phyloP scores from a whole-genome alignment of 2,797 vertebrate species.

The Chaunax sp. region DNA sequence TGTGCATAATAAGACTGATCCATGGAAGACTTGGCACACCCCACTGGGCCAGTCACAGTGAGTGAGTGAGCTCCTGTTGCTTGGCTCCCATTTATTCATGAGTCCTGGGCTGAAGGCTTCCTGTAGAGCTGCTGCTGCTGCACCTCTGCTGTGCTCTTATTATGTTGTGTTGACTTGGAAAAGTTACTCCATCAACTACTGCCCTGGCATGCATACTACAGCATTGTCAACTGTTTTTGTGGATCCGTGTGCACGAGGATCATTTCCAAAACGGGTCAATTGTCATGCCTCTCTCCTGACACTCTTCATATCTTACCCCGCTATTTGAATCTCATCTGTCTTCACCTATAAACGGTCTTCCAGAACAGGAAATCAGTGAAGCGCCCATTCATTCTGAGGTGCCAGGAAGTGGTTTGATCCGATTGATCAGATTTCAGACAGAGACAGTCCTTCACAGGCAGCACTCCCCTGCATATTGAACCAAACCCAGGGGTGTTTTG shows the following conservation, averaged over 20 bases:
- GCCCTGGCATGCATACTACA: no score
- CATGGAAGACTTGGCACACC: conserved; percentile 29
- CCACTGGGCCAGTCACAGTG: conserved; percentile 34
- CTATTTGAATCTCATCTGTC: background rate
- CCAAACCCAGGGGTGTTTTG: no score
- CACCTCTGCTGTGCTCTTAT: no score
- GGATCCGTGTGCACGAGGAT: no score
- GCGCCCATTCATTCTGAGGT: background rate
- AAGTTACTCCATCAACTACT: no score
- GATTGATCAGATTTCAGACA: conserved; percentile 30
- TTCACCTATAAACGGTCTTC: no score
- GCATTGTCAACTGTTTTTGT: no score
- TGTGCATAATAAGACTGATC: conserved; percentile 11
- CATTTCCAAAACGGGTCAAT: no score
- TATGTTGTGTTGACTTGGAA: no score
- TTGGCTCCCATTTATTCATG: conserved; percentile 60
- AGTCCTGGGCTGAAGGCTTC: conserved; percentile 41
- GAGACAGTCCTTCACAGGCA: conserved; percentile 8
- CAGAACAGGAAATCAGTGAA: conserved; percentile 1
- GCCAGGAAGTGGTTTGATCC: conserved; percentile 7
- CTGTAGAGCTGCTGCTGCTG: conserved; percentile 40
- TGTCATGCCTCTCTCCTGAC: no score
- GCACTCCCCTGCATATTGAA: background rate
- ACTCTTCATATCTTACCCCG: no score
- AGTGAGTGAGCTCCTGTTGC: conserved; percentile 36